phyloP scores from a whole-genome alignment of 2,888 invertebrate species.

The Stramonita haemastoma region DNA sequence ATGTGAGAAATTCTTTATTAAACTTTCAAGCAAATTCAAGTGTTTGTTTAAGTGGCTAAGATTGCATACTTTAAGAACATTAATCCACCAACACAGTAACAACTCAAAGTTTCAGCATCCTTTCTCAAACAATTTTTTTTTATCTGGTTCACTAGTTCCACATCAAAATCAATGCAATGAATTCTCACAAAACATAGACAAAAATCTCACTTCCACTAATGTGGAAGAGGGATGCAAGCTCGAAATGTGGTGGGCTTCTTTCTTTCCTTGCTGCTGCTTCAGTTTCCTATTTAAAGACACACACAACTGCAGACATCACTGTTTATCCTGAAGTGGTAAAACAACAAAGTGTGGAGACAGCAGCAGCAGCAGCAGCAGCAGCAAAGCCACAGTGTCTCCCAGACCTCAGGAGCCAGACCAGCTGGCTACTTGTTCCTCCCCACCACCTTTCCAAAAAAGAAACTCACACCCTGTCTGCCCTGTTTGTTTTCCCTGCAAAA shows the following conservation, averaged over 20 bases:
- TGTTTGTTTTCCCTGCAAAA: slow-evolving; percentile 49
- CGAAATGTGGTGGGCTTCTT: neutral
- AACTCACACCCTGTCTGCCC: slow-evolving; percentile 16
- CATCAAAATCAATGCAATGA: too few species aligned
- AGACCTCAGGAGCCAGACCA: slow-evolving; percentile 23
- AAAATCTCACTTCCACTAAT: too few species aligned
- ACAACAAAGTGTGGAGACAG: slow-evolving; percentile 12
- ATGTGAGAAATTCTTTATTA: too few species aligned
- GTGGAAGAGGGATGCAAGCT: neutral
- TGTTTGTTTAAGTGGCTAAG: too few species aligned
- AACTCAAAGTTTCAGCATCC: too few species aligned
- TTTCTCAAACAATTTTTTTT: too few species aligned
- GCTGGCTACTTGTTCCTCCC: slow-evolving; percentile 29
- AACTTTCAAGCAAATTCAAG: too few species aligned
- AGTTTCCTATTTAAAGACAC: too few species aligned
- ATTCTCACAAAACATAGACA: too few species aligned
- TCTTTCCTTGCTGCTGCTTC: neutral
- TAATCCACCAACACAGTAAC: too few species aligned
- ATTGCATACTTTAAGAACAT: too few species aligned
- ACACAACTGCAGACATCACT: neutral
- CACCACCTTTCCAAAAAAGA: neutral
- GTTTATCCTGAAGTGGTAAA: neutral
- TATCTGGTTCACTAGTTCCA: too few species aligned
- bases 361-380: slow-evolving; percentile 25
- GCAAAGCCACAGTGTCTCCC: neutral